Percentiles rank a stretch among this genome's conserved stretches.
These are phyloP conservation scores for Calycopis cecrops DNA, from an alignment of 1,140 invertebrate genomes.

Conservation along the genomic window DNA sequence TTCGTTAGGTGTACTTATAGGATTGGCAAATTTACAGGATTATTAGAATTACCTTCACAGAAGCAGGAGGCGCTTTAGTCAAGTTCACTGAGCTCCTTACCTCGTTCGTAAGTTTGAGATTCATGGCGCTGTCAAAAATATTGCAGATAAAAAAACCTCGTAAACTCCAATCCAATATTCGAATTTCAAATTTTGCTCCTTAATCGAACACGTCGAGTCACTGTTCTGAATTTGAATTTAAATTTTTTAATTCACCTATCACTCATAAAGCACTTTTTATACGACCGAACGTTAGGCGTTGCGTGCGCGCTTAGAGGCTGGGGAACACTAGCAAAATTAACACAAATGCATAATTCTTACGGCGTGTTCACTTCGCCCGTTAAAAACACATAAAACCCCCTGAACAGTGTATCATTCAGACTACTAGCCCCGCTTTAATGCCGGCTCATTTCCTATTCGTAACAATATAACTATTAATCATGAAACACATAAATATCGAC, in stretches of 20 bases:
- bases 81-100: conserved; percentile 46
- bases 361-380: conserved; percentile 45
- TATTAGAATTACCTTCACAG: conserved; percentile 52
- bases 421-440: conserved; percentile 21
- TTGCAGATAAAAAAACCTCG: conserved; percentile 17
- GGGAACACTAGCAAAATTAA: conserved; percentile 48
- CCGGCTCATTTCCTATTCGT: conserved; percentile 21
- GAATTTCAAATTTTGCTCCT: conserved; percentile 5
- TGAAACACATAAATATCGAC: conserved; percentile 48
- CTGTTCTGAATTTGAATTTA: background rate
- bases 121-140: conserved; percentile 43
- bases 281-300: conserved; percentile 21
- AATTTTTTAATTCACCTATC: conserved; percentile 34
- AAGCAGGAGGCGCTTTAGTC: conserved; percentile 45
- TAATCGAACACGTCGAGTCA: background rate
- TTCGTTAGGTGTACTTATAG: conserved; percentile 1
- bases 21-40: background rate
- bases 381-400: conserved; percentile 48
- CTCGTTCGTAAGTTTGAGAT: conserved; percentile 64
- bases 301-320: conserved; percentile 50
- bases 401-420: conserved; percentile 37
- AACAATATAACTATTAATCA: conserved; percentile 63
- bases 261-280: conserved; percentile 32
- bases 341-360: conserved; percentile 54
- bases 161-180: conserved; percentile 13